phyloP scores from a whole-genome alignment of 2,888 invertebrate species.

The Sipha maydis region DNA sequence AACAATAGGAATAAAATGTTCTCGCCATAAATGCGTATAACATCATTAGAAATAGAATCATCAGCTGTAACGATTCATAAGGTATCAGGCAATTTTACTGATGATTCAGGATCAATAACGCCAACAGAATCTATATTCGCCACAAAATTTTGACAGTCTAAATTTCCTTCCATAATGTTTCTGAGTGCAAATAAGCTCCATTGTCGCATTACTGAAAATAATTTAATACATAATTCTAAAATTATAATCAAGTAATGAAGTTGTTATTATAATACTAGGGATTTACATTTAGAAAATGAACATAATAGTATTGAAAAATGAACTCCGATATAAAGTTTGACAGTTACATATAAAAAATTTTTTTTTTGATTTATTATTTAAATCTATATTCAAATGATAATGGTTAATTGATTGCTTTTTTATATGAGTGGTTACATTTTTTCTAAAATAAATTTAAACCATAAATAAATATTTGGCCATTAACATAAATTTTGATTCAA shows the following conservation, averaged over 20 bases:
- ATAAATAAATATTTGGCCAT: no score
- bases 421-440: no score
- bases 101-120: slow-evolving; percentile 31
- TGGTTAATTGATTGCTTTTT: no score
- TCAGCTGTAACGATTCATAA: not conserved
- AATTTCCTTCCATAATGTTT: slow-evolving; percentile 51
- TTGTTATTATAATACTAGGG: no score
- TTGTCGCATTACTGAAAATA: slow-evolving; percentile 56
- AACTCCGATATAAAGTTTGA: not conserved
- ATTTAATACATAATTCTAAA: not conserved
- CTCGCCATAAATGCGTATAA: not conserved
- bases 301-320: not conserved
- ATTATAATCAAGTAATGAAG: not conserved
- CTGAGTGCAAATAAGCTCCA: slow-evolving; percentile 54
- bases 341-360: no score
- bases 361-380: no score
- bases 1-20: no score
- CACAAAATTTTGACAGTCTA: slow-evolving; percentile 40
- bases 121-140: slow-evolving; percentile 46
- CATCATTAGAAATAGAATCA: slow-evolving; percentile 17
- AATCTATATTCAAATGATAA: no score
- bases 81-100: slow-evolving; percentile 4
- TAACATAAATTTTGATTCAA: no score
- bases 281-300: no score
- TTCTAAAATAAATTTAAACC: no score